phyloP scores from a whole-genome alignment of 2,113 vertebrate species.

The Bucco capensis region DNA sequence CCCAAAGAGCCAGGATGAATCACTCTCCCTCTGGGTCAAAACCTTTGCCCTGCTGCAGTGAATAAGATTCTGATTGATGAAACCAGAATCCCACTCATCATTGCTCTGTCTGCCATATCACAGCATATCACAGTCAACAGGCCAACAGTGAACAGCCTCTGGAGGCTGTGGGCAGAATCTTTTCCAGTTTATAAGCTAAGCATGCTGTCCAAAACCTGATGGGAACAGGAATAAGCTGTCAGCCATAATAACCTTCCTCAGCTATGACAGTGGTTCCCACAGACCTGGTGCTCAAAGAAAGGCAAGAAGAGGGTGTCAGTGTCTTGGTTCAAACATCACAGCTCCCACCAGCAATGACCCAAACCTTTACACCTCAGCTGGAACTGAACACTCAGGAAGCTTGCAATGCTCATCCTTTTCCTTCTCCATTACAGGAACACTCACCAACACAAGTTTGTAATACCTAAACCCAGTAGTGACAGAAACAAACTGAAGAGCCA shows the following conservation, averaged over 20 bases:
- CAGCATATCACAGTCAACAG: neutral
- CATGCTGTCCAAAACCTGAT: neutral
- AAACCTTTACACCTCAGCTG: neutral
- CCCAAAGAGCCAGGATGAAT: neutral
- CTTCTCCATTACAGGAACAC: neutral
- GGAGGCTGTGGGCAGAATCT: neutral
- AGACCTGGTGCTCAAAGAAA: neutral
- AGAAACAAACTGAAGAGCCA: neutral
- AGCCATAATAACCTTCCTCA: neutral
- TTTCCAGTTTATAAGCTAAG: neutral
- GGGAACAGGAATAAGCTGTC: neutral
- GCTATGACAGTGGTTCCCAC: neutral
- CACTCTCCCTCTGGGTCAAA: neutral
- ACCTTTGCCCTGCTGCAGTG: neutral
- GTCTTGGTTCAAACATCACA: neutral
- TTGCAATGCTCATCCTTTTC: neutral
- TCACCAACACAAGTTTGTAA: neutral
- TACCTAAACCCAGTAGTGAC: neutral
- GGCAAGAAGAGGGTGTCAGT: neutral
- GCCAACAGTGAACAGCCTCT: neutral
- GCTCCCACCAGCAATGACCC: neutral
- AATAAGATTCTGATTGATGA: neutral
- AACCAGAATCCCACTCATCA: neutral
- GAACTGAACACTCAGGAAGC: neutral
- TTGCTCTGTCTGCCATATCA: neutral